Base-by-base conservation (phyloP, 92 coral and sea anemone species). In the Blastomussa wellsi region DNA sequence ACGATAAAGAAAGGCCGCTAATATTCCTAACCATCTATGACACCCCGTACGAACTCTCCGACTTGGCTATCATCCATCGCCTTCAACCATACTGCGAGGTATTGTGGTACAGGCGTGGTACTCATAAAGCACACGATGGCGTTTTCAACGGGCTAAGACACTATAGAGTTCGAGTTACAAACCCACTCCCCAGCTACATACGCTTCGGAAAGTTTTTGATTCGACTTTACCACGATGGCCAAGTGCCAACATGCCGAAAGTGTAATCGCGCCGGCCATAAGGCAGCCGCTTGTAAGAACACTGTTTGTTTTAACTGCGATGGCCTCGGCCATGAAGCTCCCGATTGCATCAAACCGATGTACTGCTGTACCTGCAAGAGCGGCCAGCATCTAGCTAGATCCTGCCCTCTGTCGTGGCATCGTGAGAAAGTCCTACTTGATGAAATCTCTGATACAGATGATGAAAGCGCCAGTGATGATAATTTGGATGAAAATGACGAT, bases 281-380 rank as follows among this genome's bases (percentile, higher is more conserved):
- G 0, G 89, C 92, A 13, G 6, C 20, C 0, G 69, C 70, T 1
- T 89, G 92, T 53, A 44, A n/a, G 4, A 22, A 55, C 16, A 31
- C 13, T 0, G 5, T n/a, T 0, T 78, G 91, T 39, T 87, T 26
- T 28, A 66, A 76, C 41, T 90, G 93, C 42, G 82, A 78, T 5
- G 65, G 41, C 14, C 9, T 42, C 0, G 91, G 91, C 10, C 93
- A 90, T 64, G 0, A 0, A 0, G 24, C 73, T 0, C 39, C 22
- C 4, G 73, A 15, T 7, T 19, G 73, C 7, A 2, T 29, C 33
- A 4, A 42, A 3, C 3, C 22, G 3, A 8, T 84, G 87, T n/a
- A 42, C 0, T 78, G 83, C 11, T 41, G 57, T 48, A 41, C 78
- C 4, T 77, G 88, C 14, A 77, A 75, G 11, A 10, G 16, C 1